Evolutionary conservation across 2,113 vertebrate species (phyloP).

Genomic region (Labrus mixtus): DNA sequence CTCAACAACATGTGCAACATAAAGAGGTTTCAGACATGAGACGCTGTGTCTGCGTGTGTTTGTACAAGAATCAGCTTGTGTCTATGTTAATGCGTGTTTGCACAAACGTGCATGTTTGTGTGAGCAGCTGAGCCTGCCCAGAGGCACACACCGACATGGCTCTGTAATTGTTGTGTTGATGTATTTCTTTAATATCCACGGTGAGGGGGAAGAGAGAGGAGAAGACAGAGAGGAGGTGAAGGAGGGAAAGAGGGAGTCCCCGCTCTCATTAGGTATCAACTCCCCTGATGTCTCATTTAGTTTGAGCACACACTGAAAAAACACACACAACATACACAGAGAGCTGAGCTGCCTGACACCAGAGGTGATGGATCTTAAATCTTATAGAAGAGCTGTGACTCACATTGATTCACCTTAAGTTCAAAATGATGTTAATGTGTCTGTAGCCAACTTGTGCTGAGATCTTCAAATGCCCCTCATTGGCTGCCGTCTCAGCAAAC

Average conservation of each 20-base stretch:
- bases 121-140: conserved; percentile 66
- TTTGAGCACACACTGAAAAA: conserved; percentile 7
- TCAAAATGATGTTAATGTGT: too few relatives aligned
- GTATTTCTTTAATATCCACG: conserved; percentile 79
- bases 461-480: too few relatives aligned
- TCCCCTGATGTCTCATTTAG: conserved; percentile 26
- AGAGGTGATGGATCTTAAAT: not conserved
- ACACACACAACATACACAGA: not conserved
- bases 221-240: conserved; percentile 19
- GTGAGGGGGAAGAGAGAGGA: conserved; percentile 1
- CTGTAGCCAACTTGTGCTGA: too few relatives aligned
- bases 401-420: not conserved
- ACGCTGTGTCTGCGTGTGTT: conserved; percentile 8
- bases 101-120: not conserved
- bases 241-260: conserved; percentile 14
- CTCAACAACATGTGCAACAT: not conserved
- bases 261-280: conserved; percentile 24
- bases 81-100: conserved; percentile 24
- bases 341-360: not conserved
- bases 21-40: conserved; percentile 7
- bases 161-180: conserved; percentile 78
- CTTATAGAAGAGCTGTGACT: not conserved
- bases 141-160: conserved; percentile 62
- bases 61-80: conserved; percentile 1
- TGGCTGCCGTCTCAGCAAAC: too few relatives aligned